These are phyloP conservation scores for Episyrphus balteatus DNA, from an alignment of 1,140 invertebrate species.

Conservation along the genomic window DNA sequence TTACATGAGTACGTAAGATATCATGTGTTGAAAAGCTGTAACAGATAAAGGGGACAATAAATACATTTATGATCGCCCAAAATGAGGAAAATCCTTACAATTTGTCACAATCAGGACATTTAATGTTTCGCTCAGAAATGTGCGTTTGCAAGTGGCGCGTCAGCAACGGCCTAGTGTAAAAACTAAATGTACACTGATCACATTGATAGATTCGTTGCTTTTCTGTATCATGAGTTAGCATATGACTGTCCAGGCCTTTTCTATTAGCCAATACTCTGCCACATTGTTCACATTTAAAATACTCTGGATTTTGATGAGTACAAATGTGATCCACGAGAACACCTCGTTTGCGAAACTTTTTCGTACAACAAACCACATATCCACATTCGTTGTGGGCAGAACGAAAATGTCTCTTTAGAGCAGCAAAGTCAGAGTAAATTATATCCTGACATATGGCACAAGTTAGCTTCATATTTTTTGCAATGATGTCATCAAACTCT, in stretches of 20 bases:
- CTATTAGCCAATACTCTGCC: not conserved
- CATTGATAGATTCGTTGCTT: slow-evolving; percentile 18
- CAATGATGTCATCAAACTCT: slow-evolving; percentile 1
- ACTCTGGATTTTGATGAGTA: not conserved
- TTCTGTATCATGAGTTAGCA: slow-evolving; percentile 2
- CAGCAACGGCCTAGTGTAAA: slow-evolving; percentile 18
- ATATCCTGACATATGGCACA: not conserved
- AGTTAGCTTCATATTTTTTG: not conserved
- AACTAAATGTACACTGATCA: slow-evolving; percentile 20
- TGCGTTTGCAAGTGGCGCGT: slow-evolving; percentile 22
- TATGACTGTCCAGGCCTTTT: not conserved
- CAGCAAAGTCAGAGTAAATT: slow-evolving; percentile 1
- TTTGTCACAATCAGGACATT: slow-evolving; percentile 18
- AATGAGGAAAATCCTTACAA: slow-evolving; percentile 9
- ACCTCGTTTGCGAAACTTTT: slow-evolving; percentile 1
- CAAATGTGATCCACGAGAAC: not conserved
- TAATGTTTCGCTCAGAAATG: slow-evolving; percentile 20
- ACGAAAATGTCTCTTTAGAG: no score
- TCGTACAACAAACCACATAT: slow-evolving; percentile 2
- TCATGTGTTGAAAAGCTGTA: slow-evolving; percentile 21
- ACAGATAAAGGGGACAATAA: not conserved
- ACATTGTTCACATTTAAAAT: slow-evolving; percentile 4
- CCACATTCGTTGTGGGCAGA: not conserved
- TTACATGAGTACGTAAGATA: slow-evolving; percentile 24
- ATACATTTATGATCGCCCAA: not conserved